Evolutionary conservation across 2,888 invertebrate species (phyloP).

Genomic region (Smittia sp.): DNA sequence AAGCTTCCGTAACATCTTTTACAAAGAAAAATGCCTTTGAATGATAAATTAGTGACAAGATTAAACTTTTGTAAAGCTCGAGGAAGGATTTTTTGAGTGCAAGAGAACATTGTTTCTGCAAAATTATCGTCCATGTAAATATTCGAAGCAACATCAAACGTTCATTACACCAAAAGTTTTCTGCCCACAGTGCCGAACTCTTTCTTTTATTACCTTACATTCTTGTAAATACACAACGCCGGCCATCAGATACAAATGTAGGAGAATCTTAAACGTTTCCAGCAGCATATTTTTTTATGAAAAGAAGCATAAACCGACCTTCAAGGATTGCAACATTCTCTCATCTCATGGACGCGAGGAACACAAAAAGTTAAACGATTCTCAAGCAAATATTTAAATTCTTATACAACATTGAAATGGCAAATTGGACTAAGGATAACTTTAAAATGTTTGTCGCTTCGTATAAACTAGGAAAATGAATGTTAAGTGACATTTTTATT

Average conservation of each 20-base stretch:
- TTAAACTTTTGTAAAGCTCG: neutral
- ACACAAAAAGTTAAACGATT: too few relatives aligned
- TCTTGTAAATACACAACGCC: neutral
- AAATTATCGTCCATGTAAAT: neutral
- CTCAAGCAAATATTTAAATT: too few relatives aligned
- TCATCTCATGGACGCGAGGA: too few relatives aligned
- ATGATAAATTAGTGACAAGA: neutral
- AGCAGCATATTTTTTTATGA: slow-evolving; percentile 4
- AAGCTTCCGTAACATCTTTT: neutral
- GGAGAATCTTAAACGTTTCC: neutral
- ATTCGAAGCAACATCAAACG: neutral
- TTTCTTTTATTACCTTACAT: neutral
- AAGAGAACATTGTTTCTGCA: neutral
- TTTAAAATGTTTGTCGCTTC: too few relatives aligned
- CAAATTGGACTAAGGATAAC: too few relatives aligned
- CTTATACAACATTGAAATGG: too few relatives aligned
- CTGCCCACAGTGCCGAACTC: neutral
- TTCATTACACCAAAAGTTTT: slow-evolving; percentile 1
- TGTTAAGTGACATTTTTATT: too few relatives aligned
- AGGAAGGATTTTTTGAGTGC: neutral
- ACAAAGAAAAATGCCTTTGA: neutral
- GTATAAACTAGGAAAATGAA: too few relatives aligned
- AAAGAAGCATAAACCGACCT: neutral
- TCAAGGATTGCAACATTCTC: too few relatives aligned
- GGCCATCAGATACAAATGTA: neutral